phyloP scores from a whole-genome alignment of 2,888 invertebrate genomes.

The Hymenopus coronatus region DNA sequence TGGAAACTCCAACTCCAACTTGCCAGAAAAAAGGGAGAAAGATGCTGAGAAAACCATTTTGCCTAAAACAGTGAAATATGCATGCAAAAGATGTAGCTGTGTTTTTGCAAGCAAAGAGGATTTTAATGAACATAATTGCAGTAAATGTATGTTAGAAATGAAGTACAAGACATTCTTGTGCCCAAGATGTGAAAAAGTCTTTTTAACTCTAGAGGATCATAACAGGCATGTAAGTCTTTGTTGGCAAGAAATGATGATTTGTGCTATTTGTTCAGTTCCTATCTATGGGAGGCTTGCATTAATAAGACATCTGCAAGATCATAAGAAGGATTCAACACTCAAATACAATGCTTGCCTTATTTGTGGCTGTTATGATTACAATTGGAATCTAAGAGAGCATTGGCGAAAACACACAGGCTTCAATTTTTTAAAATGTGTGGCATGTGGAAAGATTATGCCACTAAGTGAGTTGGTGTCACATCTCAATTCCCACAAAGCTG shows the following conservation, averaged over 20 bases:
- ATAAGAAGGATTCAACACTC: background rate
- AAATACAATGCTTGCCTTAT: background rate
- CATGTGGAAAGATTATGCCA: background rate
- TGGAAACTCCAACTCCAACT: too few relatives aligned
- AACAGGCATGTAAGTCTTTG: background rate
- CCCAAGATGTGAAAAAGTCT: background rate
- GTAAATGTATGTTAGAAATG: background rate
- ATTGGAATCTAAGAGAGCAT: background rate
- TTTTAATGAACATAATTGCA: background rate
- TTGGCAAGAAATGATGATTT: background rate
- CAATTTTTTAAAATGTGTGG: background rate
- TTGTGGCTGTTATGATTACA: background rate
- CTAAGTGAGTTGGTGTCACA: background rate
- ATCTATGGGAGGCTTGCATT: background rate
- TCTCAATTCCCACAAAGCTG: background rate
- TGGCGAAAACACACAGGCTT: background rate
- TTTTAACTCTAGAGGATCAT: background rate
- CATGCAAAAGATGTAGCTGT: background rate
- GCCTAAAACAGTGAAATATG: background rate
- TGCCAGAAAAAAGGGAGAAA: too few relatives aligned
- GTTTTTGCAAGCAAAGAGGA: background rate
- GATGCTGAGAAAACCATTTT: too few relatives aligned
- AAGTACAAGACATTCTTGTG: background rate
- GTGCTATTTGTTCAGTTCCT: background rate
- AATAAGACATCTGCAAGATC: background rate